A percentile compares a stretch with the other conserved stretches of the same genome.
These are phyloP conservation scores for Paradoxurus hermaphroditus DNA, from an alignment of 2,113 vertebrate species.

Conservation along the genomic window DNA sequence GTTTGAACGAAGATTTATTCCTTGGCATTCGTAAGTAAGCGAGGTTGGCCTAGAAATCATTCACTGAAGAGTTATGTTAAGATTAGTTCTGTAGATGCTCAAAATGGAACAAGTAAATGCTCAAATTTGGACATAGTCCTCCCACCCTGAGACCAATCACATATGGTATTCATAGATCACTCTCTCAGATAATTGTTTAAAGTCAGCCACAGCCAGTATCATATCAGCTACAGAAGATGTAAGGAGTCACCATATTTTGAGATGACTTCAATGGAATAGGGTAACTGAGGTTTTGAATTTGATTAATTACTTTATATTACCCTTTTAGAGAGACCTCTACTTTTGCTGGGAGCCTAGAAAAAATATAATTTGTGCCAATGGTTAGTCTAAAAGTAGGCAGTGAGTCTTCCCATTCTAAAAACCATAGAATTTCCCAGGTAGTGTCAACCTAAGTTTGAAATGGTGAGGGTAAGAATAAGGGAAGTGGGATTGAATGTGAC, in stretches of 20 bases:
- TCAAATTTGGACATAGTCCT: not conserved
- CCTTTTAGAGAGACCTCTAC: slow-evolving; percentile 27
- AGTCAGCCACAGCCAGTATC: not conserved
- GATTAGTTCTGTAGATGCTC: not conserved
- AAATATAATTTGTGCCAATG: not conserved
- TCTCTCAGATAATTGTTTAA: not conserved
- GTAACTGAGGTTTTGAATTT: slow-evolving; percentile 15
- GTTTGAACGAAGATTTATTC: not conserved
- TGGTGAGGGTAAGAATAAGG: not conserved
- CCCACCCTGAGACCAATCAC: not conserved
- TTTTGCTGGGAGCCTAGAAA: not conserved
- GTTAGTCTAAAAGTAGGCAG: not conserved
- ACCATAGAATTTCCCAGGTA: not conserved
- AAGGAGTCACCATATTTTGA: slow-evolving; percentile 18
- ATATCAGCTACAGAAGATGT: not conserved
- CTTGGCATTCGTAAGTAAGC: not conserved
- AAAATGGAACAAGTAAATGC: not conserved
- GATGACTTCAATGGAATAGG: not conserved
- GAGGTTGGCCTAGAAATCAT: not conserved
- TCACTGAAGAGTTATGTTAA: not conserved
- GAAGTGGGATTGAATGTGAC: not conserved
- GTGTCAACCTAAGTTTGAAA: not conserved
- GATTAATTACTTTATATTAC: slow-evolving; percentile 41
- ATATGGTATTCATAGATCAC: not conserved
- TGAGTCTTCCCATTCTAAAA: not conserved